Evolutionary conservation across 2,797 vertebrate species (phyloP).

Genomic region (Tinamus major): DNA sequence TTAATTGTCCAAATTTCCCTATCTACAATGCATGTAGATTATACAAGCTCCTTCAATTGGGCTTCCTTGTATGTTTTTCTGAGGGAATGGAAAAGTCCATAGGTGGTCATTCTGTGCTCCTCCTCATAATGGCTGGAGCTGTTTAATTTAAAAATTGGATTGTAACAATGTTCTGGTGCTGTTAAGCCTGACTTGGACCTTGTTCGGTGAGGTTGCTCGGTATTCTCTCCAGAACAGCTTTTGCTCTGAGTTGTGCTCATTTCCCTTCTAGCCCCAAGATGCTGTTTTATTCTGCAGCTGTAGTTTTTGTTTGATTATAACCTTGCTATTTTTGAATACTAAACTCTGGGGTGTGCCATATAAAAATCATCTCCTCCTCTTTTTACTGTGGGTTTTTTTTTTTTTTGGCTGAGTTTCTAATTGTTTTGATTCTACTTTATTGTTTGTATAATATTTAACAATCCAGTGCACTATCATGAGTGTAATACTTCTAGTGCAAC

Average conservation of each 20-base stretch:
- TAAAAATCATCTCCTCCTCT: background rate
- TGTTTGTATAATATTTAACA: background rate
- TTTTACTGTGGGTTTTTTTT: background rate
- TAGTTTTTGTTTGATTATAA: background rate
- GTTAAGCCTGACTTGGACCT: background rate
- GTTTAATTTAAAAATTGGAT: background rate
- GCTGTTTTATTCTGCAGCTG: background rate
- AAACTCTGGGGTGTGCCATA: fast-evolving
- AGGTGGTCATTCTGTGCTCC: background rate
- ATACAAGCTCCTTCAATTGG: background rate
- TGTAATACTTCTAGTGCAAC: background rate
- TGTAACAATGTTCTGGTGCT: background rate
- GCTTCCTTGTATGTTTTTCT: background rate
- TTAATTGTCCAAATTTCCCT: background rate
- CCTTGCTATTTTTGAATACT: background rate
- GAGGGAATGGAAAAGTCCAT: background rate
- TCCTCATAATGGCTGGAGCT: background rate
- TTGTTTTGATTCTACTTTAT: background rate
- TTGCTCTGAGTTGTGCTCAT: background rate
- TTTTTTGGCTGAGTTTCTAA: background rate
- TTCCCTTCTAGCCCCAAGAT: background rate
- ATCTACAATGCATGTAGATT: background rate
- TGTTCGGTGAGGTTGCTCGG: background rate
- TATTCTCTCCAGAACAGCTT: background rate
- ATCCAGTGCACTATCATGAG: background rate